Evolutionary conservation across 2,113 vertebrate species (phyloP), one percentile per base, ranked within the genome.

Genomic region (Montifringilla adamsi): DNA sequence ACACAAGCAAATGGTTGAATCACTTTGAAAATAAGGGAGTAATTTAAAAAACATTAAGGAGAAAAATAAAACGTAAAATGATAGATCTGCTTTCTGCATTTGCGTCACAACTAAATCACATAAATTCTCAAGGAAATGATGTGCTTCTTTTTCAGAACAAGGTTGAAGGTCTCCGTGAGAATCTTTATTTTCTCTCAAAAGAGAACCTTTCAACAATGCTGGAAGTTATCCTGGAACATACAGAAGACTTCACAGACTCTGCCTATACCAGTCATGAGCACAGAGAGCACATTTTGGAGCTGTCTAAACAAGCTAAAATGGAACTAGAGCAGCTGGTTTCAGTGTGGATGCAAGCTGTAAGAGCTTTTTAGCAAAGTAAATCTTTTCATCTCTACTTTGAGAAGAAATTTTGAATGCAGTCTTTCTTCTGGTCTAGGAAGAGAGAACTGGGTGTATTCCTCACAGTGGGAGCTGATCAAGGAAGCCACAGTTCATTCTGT

Each of bases 201-300:
- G 99, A 99, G 96, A 98, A 97, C 89, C 95, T 99, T 89, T 97
- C 97, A 7, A 95, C 97, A 26, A 98, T 98, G 94, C 94, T 99
- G 96, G 99, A 99, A 94, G 97, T 97, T 68, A 97, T 99, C 94
- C 96, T 99, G 93, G 99, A 99, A 97, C 98, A 98, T 78, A 99
- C 98, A 0, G 99, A 99, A 96, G 99, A 99, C 96, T 99, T 99
- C 97, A 99, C 99, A 3, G 99, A 99, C 93, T 99, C 99, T 66
- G 98, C 99, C 64, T 99, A 99, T 97, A 99, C 99, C 96, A 99
- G 98, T 96, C 99, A 99, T 24, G 99, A 99, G 97, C 99, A 99
- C 97, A 98, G 99, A 79, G 99, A 99, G 87, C 98, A 97, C 90
- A 99, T 99, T 96, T 97, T 99, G 90, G 98, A 98, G 74, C 95